These are phyloP conservation scores for Caranx melampygus DNA, from an alignment of 2,113 vertebrate genomes.

Conservation along the genomic window DNA sequence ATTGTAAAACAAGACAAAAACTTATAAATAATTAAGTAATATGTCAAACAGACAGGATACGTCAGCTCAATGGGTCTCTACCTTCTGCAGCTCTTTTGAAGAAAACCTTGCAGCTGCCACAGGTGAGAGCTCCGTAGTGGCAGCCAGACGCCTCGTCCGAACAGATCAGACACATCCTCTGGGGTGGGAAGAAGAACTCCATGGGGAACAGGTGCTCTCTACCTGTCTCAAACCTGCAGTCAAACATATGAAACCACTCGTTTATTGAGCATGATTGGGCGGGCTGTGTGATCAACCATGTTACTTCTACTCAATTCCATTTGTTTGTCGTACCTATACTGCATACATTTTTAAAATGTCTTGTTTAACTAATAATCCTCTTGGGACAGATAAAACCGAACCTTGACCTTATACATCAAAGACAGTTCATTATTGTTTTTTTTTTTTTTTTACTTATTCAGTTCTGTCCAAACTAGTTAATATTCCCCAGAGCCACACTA, in stretches of 20 bases:
- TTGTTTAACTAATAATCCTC: neutral
- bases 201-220: conserved; percentile 94
- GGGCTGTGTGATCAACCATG: neutral
- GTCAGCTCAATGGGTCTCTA: conserved; percentile 69
- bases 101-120: conserved; percentile 99
- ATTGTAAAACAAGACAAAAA: too few relatives aligned
- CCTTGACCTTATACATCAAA: conserved; percentile 1
- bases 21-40: too few relatives aligned
- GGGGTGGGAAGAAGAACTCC: conserved; percentile 97
- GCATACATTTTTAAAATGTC: neutral
- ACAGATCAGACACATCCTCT: conserved; percentile 96
- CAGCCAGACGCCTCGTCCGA: conserved; percentile 98
- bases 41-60: neutral
- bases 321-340: neutral
- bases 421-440: conserved; percentile 1
- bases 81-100: conserved; percentile 99
- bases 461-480: conserved; percentile 9
- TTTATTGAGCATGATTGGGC: neutral
- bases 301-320: neutral
- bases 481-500: neutral
- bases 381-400: neutral
- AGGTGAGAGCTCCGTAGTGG: conserved; percentile 98
- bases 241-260: conserved; percentile 27
- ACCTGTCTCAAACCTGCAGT: conserved; percentile 87
- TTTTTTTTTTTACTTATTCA: conserved; percentile 1